Evolutionary conservation across 1,140 invertebrate genomes (phyloP), one percentile per base, ranked within the genome.

Genomic region (Hyles vespertilio): DNA sequence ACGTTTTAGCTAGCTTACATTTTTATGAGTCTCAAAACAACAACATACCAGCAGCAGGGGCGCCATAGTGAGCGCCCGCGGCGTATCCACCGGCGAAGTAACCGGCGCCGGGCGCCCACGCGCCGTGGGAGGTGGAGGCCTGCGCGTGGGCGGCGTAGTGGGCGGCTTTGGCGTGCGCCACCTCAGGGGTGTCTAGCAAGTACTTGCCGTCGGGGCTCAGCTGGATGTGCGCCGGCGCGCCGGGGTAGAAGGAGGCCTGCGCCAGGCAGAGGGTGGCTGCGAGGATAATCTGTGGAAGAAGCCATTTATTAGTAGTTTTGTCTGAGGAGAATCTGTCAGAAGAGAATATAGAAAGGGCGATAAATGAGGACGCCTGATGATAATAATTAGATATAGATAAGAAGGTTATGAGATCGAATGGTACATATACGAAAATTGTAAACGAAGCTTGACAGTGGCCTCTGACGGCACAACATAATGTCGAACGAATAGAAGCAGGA

Each of bases 121-220:
- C 89, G 0, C 84, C 82, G 48, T 83, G 84, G 3, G 63, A 57
- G 45, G 69, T 73, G 33, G 80, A 79, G 11, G 81, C 84, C 61
- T 84, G 80, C 59, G 87, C 81, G 58, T 86, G 82, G 32, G 84
- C 85, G 3, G 84, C 83, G 5, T 79, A 64, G 57, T 89, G 87
- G 3, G 87, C 84, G 11, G 83, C 83, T 56, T 87, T 88, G 48
- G 87, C 87, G 74, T 89, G 87, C 8, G 85, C 80, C 11, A 89
- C 87, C 67, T 89, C 87, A 10, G 87, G 87, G 4, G 87, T 89
- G 70, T 89, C 87, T 33, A 83, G 63, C 56, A 89, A 70, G 60
- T 81, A 82, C 49, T 88, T 81, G 67, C 87, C 87, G 54, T 89
- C 87, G 5, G 79, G 76, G 43, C 81, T 88, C n/a, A 89, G 79